Percentiles rank a stretch among this genome's conserved stretches.
Conservation (phyloP, 2,797 vertebrate species). For the Chrosomus eos region DNA sequence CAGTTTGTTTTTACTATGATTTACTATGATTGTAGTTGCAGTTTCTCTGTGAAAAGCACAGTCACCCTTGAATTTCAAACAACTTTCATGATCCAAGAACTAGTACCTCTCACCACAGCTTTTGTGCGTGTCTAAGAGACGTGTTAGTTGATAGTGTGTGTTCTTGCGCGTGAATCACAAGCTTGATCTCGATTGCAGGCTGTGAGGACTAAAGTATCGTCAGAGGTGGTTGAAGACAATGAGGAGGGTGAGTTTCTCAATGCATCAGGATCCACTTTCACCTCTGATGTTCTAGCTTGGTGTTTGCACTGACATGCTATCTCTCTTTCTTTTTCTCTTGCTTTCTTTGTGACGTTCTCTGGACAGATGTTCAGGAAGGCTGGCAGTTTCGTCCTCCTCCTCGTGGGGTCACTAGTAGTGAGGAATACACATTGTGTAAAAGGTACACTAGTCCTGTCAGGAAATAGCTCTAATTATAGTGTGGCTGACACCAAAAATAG, state of each 20-base stretch:
- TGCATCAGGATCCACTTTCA: conserved; percentile 23
- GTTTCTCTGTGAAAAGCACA: not conserved
- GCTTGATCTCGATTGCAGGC: conserved; percentile 73
- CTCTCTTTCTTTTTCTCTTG: conserved; percentile 11
- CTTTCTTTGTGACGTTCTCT: conserved; percentile 47
- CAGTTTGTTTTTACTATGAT: too few relatives aligned
- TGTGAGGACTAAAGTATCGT: conserved; percentile 83
- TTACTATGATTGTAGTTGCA: too few relatives aligned
- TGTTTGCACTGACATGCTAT: conserved; percentile 4
- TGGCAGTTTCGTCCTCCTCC: conserved; percentile 98
- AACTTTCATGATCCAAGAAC: not conserved
- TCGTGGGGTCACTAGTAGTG: conserved; percentile 96
- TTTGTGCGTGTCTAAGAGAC: not conserved
- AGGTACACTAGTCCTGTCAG: conserved; percentile 75
- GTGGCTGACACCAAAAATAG: not conserved
- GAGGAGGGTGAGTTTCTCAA: conserved; percentile 87
- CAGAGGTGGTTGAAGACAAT: conserved; percentile 88
- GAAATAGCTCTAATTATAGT: not conserved
- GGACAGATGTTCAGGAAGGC: conserved; percentile 85
- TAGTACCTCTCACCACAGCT: not conserved
- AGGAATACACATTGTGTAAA: conserved; percentile 98
- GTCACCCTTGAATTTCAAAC: not conserved
- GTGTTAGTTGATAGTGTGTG: not conserved
- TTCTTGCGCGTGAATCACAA: not conserved
- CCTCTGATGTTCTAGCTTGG: not conserved